Conservation (phyloP, 2,888 invertebrate genomes). For the Elysia crispata region DNA sequence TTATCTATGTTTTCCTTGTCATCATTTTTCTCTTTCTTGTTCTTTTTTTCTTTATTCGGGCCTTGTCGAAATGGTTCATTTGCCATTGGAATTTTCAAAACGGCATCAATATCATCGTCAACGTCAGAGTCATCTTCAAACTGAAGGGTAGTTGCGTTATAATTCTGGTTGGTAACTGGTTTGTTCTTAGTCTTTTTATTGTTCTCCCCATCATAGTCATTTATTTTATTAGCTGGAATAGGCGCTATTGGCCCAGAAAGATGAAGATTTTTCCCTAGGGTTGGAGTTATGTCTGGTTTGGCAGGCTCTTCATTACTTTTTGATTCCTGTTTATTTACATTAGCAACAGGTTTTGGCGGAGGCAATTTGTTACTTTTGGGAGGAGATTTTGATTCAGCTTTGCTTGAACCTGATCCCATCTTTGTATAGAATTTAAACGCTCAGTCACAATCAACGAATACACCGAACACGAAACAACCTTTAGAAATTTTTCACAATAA, state of each 20-base stretch:
- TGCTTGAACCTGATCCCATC: constrained; percentile 54
- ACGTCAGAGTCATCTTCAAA: constrained; percentile 43
- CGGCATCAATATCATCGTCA: constrained; percentile 51
- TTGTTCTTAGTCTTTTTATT: constrained; percentile 12
- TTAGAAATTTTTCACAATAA: no score
- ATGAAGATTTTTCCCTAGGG: constrained; percentile 12
- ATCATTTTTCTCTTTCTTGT: neutral
- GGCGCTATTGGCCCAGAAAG: neutral
- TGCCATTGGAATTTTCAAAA: constrained; percentile 48
- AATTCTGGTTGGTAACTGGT: neutral
- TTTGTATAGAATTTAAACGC: neutral
- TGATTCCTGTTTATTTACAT: constrained; percentile 50
- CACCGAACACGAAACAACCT: no score
- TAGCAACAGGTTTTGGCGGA: constrained; percentile 48
- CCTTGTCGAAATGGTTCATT: constrained; percentile 6
- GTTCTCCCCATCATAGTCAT: neutral
- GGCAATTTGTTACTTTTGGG: neutral
- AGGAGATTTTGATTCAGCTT: constrained; percentile 32
- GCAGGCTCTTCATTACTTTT: neutral
- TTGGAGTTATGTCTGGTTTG: no score
- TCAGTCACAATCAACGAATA: no score
- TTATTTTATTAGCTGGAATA: neutral
- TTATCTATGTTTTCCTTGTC: constrained; percentile 13
- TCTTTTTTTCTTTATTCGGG: constrained; percentile 36
- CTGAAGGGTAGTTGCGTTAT: neutral